Evolutionary conservation across 2,113 vertebrate genomes (phyloP).

Genomic region (Phoenicopterus ruber): DNA sequence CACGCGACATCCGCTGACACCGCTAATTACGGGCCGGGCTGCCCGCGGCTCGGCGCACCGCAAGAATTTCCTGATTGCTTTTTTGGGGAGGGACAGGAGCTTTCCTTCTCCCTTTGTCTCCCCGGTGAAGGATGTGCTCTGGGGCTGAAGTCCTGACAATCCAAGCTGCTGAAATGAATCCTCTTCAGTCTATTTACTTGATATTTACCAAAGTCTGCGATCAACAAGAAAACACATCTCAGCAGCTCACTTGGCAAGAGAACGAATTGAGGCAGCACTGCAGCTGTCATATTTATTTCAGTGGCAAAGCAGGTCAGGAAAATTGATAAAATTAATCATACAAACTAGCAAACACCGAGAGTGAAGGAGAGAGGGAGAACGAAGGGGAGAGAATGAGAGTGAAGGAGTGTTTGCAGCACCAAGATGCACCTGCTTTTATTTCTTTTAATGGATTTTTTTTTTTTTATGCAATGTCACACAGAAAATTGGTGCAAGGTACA

Average conservation of each 20-base stretch:
- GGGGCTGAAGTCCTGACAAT: slow-evolving; percentile 59
- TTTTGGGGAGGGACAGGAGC: slow-evolving; percentile 26
- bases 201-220: slow-evolving; percentile 73
- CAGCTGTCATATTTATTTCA: slow-evolving; percentile 79
- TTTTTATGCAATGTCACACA: slow-evolving; percentile 60
- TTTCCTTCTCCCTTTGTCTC: slow-evolving; percentile 28
- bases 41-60: not conserved
- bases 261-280: slow-evolving; percentile 72
- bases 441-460: slow-evolving; percentile 71
- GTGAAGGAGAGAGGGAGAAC: slow-evolving; percentile 63
- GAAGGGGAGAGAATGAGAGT: slow-evolving; percentile 64
- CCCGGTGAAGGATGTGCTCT: slow-evolving; percentile 1
- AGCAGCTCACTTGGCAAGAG: slow-evolving; percentile 75
- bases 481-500: slow-evolving; percentile 49
- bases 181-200: slow-evolving; percentile 73
- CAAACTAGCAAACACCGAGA: slow-evolving; percentile 77
- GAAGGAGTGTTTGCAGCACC: slow-evolving; percentile 67
- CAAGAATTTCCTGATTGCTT: slow-evolving; percentile 9
- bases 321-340: slow-evolving; percentile 84
- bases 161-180: slow-evolving; percentile 67
- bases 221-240: slow-evolving; percentile 75
- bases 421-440: slow-evolving; percentile 73
- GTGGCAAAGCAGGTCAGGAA: slow-evolving; percentile 81
- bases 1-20: not conserved
- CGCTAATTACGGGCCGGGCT: not conserved